Evolutionary conservation across 2,113 vertebrate species (phyloP).

Genomic region (Rhinopomastus cyanomelas): DNA sequence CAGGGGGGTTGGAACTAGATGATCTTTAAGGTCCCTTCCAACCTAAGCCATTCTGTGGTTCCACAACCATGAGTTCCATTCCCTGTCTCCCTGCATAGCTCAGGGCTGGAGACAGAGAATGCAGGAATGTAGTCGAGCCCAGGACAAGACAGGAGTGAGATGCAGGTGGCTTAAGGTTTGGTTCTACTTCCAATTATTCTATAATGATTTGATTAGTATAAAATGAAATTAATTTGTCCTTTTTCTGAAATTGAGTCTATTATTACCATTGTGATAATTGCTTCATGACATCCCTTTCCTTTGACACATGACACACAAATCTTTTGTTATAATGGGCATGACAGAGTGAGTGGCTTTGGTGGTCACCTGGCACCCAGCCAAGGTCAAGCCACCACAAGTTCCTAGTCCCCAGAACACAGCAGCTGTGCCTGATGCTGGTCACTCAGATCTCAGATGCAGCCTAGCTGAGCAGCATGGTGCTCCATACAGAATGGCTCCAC

Average conservation of each 20-base stretch:
- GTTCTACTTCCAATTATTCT: background rate
- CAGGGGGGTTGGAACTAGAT: too few species aligned
- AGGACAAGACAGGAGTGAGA: background rate
- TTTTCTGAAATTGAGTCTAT: background rate
- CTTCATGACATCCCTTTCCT: background rate
- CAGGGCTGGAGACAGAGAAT: background rate
- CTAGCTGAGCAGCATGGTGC: background rate
- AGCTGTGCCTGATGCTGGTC: too few species aligned
- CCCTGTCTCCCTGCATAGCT: background rate
- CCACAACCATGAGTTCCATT: background rate
- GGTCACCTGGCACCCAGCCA: background rate
- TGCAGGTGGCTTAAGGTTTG: background rate
- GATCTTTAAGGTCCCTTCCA: too few species aligned
- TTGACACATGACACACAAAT: background rate
- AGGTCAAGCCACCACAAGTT: background rate
- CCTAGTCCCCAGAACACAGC: background rate
- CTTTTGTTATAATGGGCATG: background rate
- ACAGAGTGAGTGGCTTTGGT: background rate
- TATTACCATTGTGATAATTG: background rate
- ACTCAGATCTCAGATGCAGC: background rate
- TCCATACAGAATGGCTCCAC: background rate
- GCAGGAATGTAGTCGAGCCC: background rate
- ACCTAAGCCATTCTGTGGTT: too few species aligned
- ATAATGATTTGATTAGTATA: background rate
- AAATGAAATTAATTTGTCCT: background rate